Conservation (phyloP, 92 coral and sea anemone species). For the Parazoanthus atlanticus region DNA sequence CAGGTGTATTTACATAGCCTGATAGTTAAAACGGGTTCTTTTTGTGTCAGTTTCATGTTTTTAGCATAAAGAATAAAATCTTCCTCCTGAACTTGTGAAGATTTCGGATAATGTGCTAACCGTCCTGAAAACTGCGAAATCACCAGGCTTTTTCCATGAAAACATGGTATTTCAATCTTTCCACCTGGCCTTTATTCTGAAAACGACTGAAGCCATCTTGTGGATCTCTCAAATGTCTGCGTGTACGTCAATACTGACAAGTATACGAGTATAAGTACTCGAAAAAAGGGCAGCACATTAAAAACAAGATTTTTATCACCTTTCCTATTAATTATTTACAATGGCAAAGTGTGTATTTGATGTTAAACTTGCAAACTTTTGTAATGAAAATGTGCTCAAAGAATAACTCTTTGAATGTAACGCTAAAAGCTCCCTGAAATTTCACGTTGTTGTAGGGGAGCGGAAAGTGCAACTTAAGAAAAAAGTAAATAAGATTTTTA, state of each 20-base stretch:
- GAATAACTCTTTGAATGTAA: background rate
- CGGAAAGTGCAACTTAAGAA: background rate
- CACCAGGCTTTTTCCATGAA: background rate
- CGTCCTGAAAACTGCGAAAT: background rate
- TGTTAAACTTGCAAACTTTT: background rate
- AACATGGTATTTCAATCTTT: background rate
- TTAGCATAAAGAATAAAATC: too few species aligned
- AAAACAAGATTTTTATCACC: background rate
- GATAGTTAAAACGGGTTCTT: background rate
- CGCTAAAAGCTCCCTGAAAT: slow-evolving; percentile 9
- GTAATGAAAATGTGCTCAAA: background rate
- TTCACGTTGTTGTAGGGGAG: background rate
- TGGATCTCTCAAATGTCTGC: background rate
- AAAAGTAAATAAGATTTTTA: background rate
- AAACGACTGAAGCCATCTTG: background rate
- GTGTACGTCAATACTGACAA: background rate
- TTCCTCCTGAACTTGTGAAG: too few species aligned
- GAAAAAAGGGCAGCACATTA: background rate
- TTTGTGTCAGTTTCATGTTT: too few species aligned
- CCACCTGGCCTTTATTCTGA: background rate
- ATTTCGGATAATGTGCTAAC: background rate
- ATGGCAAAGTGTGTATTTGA: background rate
- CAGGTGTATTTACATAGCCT: background rate
- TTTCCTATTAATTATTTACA: background rate
- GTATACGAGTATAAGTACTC: background rate